Evolutionary conservation across 2,888 invertebrate genomes (phyloP).

Genomic region (Polylopha cassiicola): DNA sequence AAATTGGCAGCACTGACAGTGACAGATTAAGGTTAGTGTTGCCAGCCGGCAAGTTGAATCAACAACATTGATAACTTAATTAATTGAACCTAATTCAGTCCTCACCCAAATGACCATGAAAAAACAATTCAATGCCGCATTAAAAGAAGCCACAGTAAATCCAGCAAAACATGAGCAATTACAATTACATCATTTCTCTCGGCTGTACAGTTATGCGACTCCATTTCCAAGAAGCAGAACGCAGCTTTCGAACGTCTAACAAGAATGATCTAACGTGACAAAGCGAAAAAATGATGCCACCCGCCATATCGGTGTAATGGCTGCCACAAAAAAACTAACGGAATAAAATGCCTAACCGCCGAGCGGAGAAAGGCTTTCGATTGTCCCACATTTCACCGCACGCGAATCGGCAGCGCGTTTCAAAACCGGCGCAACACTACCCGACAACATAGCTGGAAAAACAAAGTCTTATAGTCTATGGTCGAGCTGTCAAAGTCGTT

Average conservation of each 20-base stretch:
- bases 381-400: slow-evolving; percentile 74
- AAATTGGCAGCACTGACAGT: no score
- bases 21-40: no score
- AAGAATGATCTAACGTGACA: slow-evolving; percentile 77
- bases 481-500: slow-evolving; percentile 47
- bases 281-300: slow-evolving; percentile 74
- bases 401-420: slow-evolving; percentile 59
- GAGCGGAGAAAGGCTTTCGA: slow-evolving; percentile 76
- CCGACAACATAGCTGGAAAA: slow-evolving; percentile 35
- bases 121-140: slow-evolving; percentile 23
- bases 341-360: slow-evolving; percentile 74
- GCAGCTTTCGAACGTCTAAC: slow-evolving; percentile 71
- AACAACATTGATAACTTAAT: no score
- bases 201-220: slow-evolving; percentile 66
- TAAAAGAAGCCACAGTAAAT: slow-evolving; percentile 24
- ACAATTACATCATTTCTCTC: slow-evolving; percentile 66
- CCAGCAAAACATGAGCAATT: slow-evolving; percentile 33
- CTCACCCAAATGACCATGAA: slow-evolving; percentile 14
- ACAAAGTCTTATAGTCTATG: slow-evolving; percentile 47
- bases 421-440: slow-evolving; percentile 52
- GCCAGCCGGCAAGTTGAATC: no score
- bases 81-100: no score
- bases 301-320: slow-evolving; percentile 71
- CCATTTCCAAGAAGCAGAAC: slow-evolving; percentile 57
- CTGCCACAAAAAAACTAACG: slow-evolving; percentile 75